phyloP scores from a whole-genome alignment of 2,113 vertebrate species.

The Aythya baeri region DNA sequence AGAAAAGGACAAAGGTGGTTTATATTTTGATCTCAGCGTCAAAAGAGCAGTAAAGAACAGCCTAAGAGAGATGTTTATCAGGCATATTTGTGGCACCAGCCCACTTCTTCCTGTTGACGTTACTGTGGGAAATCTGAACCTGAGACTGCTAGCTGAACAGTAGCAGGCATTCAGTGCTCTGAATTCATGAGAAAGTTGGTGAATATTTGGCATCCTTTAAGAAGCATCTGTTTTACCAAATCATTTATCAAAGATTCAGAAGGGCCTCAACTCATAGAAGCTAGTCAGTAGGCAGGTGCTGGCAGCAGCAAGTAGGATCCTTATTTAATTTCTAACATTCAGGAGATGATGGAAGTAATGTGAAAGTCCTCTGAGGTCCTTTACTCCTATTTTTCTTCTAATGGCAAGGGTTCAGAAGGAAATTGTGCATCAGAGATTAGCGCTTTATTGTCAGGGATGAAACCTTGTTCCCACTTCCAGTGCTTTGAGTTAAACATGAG shows the following conservation, averaged over 20 bases:
- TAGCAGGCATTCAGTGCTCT: not conserved
- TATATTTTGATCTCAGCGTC: not conserved
- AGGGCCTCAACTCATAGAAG: not conserved
- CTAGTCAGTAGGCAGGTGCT: not conserved
- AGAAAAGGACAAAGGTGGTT: not conserved
- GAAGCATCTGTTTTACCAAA: not conserved
- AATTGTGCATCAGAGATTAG: not conserved
- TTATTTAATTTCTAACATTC: not conserved
- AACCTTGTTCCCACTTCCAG: not conserved
- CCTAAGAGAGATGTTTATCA: not conserved
- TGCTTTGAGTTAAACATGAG: not conserved
- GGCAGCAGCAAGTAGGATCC: not conserved
- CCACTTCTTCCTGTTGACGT: not conserved
- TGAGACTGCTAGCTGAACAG: not conserved
- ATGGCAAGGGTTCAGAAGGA: not conserved
- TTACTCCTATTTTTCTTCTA: accelerated
- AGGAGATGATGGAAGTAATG: not conserved
- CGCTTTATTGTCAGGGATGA: not conserved
- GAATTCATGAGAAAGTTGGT: not conserved
- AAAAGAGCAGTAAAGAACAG: not conserved
- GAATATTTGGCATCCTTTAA: not conserved
- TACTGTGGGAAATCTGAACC: not conserved
- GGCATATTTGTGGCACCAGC: not conserved
- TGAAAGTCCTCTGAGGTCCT: not conserved
- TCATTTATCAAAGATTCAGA: not conserved